phyloP scores from a whole-genome alignment of 2,888 invertebrate genomes.

The Tinea semifulvella region DNA sequence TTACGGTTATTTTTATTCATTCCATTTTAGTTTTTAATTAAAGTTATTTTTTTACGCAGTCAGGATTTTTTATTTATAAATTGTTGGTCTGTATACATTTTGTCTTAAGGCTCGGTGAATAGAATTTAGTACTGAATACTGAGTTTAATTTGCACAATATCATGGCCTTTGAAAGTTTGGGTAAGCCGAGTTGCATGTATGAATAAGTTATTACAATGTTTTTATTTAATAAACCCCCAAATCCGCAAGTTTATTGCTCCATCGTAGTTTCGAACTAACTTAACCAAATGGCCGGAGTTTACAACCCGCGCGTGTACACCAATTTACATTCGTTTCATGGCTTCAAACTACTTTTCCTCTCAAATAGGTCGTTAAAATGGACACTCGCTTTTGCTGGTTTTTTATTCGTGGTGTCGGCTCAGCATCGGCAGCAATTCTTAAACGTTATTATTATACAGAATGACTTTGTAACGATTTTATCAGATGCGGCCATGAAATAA shows the following conservation, averaged over 20 bases:
- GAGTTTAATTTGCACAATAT: constrained; percentile 4
- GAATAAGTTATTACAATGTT: constrained; percentile 26
- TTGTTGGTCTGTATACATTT: too few relatives aligned
- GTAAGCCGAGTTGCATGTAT: constrained; percentile 12
- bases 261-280: constrained; percentile 33
- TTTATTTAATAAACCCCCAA: constrained; percentile 39
- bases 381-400: constrained; percentile 17
- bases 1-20: too few relatives aligned
- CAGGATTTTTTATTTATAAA: too few relatives aligned
- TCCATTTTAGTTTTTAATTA: too few relatives aligned
- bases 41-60: too few relatives aligned
- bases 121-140: too few relatives aligned
- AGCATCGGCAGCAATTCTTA: too few relatives aligned
- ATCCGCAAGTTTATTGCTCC: constrained; percentile 32
- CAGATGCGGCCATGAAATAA: too few relatives aligned
- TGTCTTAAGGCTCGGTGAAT: too few relatives aligned
- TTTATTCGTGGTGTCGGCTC: constrained; percentile 13
- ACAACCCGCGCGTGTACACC: constrained; percentile 18
- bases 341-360: constrained; percentile 18
- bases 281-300: constrained; percentile 33
- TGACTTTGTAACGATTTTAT: too few relatives aligned
- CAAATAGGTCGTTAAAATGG: constrained; percentile 20
- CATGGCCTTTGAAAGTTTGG: constrained; percentile 8
- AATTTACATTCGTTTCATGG: constrained; percentile 23
- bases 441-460: too few relatives aligned